Evolutionary conservation across 2,888 invertebrate species (phyloP).

Genomic region (Polylopha cassiicola): DNA sequence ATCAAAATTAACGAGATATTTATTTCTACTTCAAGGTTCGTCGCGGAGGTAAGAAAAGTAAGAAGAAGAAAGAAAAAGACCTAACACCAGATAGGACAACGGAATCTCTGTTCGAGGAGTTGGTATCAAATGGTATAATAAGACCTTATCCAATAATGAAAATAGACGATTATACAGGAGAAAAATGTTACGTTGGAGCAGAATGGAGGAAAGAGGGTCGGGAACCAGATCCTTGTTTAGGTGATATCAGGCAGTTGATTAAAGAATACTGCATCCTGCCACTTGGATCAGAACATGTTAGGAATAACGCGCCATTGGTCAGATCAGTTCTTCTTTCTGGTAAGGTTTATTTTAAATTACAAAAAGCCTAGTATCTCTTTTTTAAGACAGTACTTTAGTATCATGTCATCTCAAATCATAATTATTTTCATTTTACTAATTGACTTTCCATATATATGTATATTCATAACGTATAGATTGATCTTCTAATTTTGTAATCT

Average conservation of each 20-base stretch:
- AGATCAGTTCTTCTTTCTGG: constrained; percentile 90
- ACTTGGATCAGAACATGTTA: constrained; percentile 84
- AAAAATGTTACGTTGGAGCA: constrained; percentile 82
- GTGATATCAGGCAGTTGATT: constrained; percentile 90
- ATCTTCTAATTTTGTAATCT: no score
- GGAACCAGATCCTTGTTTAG: constrained; percentile 77
- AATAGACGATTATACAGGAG: constrained; percentile 87
- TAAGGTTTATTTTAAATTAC: constrained; percentile 18
- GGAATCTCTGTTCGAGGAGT: constrained; percentile 94
- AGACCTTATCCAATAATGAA: constrained; percentile 83
- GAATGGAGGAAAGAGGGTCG: constrained; percentile 65
- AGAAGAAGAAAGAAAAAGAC: constrained; percentile 96
- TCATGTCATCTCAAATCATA: no score
- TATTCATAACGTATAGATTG: no score
- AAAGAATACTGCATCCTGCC: constrained; percentile 94
- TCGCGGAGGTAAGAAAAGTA: constrained; percentile 90
- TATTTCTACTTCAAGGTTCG: constrained; percentile 68
- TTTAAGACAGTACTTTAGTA: no score
- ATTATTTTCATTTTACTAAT: no score
- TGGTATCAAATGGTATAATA: constrained; percentile 93
- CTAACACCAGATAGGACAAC: constrained; percentile 93
- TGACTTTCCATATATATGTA: no score
- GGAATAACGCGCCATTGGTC: constrained; percentile 83
- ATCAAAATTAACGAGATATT: neutral
- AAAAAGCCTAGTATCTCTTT: neutral